Conservation (phyloP, 2,888 invertebrate species). For the Bombylius discolor region DNA sequence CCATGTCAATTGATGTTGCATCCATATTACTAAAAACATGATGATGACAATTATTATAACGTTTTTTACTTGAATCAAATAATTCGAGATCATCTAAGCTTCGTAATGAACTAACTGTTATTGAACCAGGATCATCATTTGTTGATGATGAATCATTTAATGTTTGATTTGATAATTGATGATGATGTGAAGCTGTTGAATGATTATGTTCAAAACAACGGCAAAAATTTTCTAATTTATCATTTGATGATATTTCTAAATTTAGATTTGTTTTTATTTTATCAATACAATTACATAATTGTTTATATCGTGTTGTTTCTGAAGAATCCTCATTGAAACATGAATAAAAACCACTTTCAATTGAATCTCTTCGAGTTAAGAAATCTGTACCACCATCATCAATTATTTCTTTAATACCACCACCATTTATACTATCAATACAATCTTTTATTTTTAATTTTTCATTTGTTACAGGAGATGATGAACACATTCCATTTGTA, state of each 20-base stretch:
- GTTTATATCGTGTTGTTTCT: slow-evolving; percentile 44
- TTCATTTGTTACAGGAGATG: not conserved
- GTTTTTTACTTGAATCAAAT: slow-evolving; percentile 26
- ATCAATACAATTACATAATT: slow-evolving; percentile 24
- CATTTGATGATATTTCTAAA: slow-evolving; percentile 25
- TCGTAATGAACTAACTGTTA: slow-evolving; percentile 44
- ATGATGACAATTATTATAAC: slow-evolving; percentile 25
- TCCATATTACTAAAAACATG: slow-evolving; percentile 33
- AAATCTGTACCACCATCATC: slow-evolving; percentile 21
- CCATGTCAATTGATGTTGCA: slow-evolving; percentile 34
- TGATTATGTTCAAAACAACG: slow-evolving; percentile 25
- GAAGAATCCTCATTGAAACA: slow-evolving; percentile 69
- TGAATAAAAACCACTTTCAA: slow-evolving; percentile 82
- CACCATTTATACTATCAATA: not conserved
- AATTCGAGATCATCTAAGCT: slow-evolving; percentile 46
- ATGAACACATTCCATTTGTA: slow-evolving; percentile 10
- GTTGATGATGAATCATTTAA: slow-evolving; percentile 40
- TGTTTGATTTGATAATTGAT: slow-evolving; percentile 20
- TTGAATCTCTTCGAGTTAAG: slow-evolving; percentile 66
- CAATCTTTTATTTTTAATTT: not conserved
- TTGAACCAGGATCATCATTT: slow-evolving; percentile 44
- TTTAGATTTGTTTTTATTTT: slow-evolving; percentile 29
- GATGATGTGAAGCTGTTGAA: slow-evolving; percentile 7
- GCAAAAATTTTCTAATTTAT: slow-evolving; percentile 32
- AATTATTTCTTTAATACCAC: slow-evolving; percentile 7